Percentiles rank a stretch among this genome's conserved stretches.
phyloP scores from a whole-genome alignment of 92 coral and sea anemone species.

The Porites cylindrica region DNA sequence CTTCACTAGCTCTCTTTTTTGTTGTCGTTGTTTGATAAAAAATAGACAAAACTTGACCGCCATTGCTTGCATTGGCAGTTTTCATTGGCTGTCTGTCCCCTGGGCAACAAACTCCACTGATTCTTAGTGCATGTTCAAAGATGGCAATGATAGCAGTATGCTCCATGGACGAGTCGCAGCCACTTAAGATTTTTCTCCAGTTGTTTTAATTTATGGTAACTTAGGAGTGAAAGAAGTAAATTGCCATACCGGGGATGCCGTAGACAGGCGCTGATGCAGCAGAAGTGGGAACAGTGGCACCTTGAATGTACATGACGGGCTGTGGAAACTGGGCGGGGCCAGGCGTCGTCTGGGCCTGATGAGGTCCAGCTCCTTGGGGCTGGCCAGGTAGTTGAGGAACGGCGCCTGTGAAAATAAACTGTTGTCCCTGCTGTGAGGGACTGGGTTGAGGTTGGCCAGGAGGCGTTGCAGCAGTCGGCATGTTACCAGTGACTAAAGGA shows the following conservation, averaged over 20 bases:
- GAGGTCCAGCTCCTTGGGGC: conserved; percentile 39
- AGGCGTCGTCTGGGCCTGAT: conserved; percentile 37
- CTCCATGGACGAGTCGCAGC: too few species aligned
- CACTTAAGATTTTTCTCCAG: too few species aligned
- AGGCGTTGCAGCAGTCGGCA: conserved; percentile 31
- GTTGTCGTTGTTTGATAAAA: too few species aligned
- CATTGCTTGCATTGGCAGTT: too few species aligned
- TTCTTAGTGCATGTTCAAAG: too few species aligned
- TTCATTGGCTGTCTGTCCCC: neutral
- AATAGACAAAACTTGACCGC: too few species aligned
- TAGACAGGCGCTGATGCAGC: conserved; percentile 22
- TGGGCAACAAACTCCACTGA: neutral
- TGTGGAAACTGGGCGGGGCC: conserved; percentile 39
- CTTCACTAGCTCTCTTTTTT: too few species aligned
- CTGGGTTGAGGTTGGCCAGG: conserved; percentile 51
- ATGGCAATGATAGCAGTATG: too few species aligned
- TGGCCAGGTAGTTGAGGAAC: conserved; percentile 42
- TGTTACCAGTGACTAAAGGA: conserved; percentile 29
- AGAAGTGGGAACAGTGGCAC: conserved; percentile 38
- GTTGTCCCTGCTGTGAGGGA: conserved; percentile 43
- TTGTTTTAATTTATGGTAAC: too few species aligned
- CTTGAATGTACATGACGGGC: conserved; percentile 32
- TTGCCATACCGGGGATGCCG: conserved; percentile 14
- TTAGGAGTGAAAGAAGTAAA: neutral
- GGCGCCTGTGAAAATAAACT: conserved; percentile 30